Conservation (phyloP, 2,113 vertebrate species). For the Neolamprologus ventralis region DNA sequence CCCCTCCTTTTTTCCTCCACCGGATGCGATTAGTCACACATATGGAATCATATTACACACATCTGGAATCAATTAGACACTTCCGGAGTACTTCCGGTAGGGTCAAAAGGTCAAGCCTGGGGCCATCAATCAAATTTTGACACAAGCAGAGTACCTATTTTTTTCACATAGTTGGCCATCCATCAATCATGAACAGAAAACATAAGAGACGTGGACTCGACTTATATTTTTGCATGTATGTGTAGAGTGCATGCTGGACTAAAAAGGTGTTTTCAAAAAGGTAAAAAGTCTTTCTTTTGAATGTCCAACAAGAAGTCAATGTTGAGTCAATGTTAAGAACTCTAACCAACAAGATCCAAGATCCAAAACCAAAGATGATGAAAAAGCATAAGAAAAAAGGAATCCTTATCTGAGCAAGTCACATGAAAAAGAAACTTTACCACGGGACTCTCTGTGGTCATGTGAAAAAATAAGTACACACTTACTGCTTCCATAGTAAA, state of each 20-base stretch:
- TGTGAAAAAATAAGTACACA: not conserved
- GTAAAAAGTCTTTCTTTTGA: not conserved
- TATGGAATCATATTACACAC: not conserved
- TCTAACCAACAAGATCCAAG: not conserved
- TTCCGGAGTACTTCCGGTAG: not conserved
- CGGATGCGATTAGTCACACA: not conserved
- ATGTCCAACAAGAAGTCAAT: not conserved
- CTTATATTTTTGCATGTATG: not conserved
- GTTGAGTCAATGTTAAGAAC: not conserved
- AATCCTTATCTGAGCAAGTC: not conserved
- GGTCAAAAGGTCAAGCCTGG: not conserved
- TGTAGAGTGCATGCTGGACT: not conserved
- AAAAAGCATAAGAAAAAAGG: not conserved
- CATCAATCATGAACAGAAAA: not conserved
- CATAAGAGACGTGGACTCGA: not conserved
- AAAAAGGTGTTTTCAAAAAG: not conserved
- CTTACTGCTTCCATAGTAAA: not conserved
- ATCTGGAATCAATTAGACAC: not conserved
- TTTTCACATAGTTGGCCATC: not conserved
- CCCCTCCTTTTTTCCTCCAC: not conserved
- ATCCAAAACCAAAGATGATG: not conserved
- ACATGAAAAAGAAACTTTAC: not conserved
- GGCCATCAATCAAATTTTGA: not conserved
- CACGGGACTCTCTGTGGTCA: not conserved
- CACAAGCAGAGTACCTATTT: not conserved